These are phyloP conservation scores for Drosophila hamatofila DNA, from an alignment of 2,888 invertebrate species.

Conservation along the genomic window DNA sequence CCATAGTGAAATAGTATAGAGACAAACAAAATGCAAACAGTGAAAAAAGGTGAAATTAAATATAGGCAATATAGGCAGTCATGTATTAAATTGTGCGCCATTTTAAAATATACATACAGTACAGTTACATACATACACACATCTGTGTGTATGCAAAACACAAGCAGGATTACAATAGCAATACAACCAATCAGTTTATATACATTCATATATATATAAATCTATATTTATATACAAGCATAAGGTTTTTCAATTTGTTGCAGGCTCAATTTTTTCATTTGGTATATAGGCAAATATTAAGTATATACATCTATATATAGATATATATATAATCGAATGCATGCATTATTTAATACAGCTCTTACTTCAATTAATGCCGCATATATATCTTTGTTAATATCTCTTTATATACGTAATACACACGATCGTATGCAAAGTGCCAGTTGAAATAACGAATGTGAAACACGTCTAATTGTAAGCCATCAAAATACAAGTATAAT, in stretches of 20 bases:
- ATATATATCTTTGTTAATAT: conserved; percentile 6
- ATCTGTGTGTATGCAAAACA: conserved; percentile 35
- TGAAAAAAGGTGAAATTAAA: conserved; percentile 80
- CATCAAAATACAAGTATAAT: conserved; percentile 18
- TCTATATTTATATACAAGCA: neutral
- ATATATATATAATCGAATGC: neutral
- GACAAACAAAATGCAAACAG: conserved; percentile 79
- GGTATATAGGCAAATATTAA: conserved; percentile 33
- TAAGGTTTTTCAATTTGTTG: conserved; percentile 36
- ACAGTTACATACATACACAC: conserved; percentile 22
- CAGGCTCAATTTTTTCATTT: conserved; percentile 48
- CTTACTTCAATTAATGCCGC: neutral
- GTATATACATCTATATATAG: conserved; percentile 18
- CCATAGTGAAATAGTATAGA: conserved; percentile 81
- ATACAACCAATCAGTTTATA: conserved; percentile 41
- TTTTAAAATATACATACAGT: conserved; percentile 65
- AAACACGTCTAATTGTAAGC: conserved; percentile 17
- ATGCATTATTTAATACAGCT: conserved; percentile 9
- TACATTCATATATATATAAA: neutral
- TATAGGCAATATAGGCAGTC: conserved; percentile 79
- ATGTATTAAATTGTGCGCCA: conserved; percentile 81
- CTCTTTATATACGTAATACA: conserved; percentile 1
- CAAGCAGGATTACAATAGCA: conserved; percentile 49
- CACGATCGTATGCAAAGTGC: conserved; percentile 26
- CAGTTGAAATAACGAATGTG: conserved; percentile 43